These are phyloP conservation scores for Geopemphigus sp. DNA, from an alignment of 1,140 invertebrate genomes.

Conservation along the genomic window DNA sequence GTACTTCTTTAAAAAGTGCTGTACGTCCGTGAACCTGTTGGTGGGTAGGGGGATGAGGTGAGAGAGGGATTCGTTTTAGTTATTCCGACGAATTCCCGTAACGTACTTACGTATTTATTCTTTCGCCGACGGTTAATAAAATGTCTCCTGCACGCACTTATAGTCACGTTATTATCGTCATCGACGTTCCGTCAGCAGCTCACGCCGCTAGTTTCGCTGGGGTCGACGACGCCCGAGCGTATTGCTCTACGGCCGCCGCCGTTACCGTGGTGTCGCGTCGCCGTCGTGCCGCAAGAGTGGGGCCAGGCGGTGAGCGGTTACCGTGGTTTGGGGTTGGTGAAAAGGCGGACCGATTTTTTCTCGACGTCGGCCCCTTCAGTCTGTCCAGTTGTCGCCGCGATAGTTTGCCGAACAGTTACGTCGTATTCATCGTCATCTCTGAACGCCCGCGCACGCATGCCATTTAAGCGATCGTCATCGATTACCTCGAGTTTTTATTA, in stretches of 20 bases:
- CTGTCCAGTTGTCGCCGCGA: background rate
- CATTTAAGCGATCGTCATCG: background rate
- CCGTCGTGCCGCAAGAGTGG: background rate
- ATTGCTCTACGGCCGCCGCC: no score
- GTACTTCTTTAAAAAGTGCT: no score
- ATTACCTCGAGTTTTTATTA: background rate
- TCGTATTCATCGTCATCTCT: background rate
- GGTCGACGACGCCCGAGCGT: background rate
- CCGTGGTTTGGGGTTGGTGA: constrained; percentile 45
- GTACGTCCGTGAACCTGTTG: no score
- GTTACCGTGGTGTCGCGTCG: background rate
- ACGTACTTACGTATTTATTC: no score
- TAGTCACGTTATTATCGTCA: no score
- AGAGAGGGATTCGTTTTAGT: no score
- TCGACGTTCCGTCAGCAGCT: background rate
- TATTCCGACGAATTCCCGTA: no score
- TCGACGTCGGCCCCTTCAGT: constrained; percentile 43
- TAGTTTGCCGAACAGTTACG: background rate
- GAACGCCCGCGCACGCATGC: background rate
- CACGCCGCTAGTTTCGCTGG: constrained; percentile 25
- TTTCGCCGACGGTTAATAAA: no score
- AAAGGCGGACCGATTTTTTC: constrained; percentile 47
- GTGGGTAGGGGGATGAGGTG: no score
- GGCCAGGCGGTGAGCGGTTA: background rate
- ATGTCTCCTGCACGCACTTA: no score